Conservation (phyloP, 2,888 invertebrate genomes). For the Thymelicus sylvestris region DNA sequence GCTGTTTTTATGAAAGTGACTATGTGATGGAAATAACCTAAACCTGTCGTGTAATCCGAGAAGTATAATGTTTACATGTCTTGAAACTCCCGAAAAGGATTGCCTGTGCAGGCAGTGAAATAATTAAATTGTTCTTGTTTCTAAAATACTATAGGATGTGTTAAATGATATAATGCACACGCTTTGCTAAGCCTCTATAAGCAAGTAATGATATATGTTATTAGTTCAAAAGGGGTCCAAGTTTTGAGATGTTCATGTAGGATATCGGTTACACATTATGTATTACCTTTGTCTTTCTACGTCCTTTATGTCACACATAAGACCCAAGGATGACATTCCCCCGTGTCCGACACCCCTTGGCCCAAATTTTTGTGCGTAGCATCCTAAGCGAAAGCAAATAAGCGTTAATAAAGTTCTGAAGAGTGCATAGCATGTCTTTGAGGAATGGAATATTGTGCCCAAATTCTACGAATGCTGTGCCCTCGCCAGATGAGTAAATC, state of each 20-base stretch:
- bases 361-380: constrained; percentile 98
- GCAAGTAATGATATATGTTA: constrained; percentile 49
- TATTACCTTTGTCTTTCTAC: constrained; percentile 89
- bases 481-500: constrained; percentile 71
- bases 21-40: constrained; percentile 83
- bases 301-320: constrained; percentile 94
- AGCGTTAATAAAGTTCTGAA: constrained; percentile 68
- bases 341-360: constrained; percentile 97
- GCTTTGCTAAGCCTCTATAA: constrained; percentile 42
- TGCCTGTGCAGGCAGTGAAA: neutral
- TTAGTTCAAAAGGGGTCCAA: constrained; percentile 48
- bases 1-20: constrained; percentile 85
- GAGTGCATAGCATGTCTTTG: constrained; percentile 61
- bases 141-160: neutral
- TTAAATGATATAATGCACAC: constrained; percentile 24
- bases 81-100: constrained; percentile 6
- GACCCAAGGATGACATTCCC: constrained; percentile 93
- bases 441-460: constrained; percentile 40
- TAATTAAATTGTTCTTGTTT: neutral
- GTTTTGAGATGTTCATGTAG: constrained; percentile 57
- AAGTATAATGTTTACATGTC: constrained; percentile 42
- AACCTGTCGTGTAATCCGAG: constrained; percentile 82
- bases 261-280: constrained; percentile 53
- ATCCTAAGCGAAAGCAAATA: constrained; percentile 88
- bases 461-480: constrained; percentile 59